Percentiles rank a stretch among this genome's conserved stretches.
Evolutionary conservation across 1,140 invertebrate species (phyloP).

Genomic region (Marisa cornuarietis): DNA sequence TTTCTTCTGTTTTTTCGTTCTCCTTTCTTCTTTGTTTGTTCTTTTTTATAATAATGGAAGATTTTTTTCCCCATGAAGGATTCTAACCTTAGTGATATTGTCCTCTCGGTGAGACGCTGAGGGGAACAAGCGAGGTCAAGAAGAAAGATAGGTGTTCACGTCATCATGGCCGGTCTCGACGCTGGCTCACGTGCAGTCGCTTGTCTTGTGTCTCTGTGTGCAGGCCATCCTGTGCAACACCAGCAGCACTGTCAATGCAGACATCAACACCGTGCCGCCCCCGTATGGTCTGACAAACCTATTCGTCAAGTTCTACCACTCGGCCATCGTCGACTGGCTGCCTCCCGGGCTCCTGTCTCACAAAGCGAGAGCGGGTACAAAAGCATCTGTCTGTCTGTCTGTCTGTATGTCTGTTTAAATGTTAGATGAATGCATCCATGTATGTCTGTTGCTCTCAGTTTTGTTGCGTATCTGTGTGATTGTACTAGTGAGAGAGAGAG

Average conservation of each 20-base stretch:
- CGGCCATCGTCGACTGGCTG: slow-evolving; percentile 22
- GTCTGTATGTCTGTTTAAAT: slow-evolving; percentile 6
- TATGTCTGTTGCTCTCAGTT: not conserved
- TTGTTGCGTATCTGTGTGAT: no score
- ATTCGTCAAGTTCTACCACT: slow-evolving; percentile 26
- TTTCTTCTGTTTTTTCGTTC: no score
- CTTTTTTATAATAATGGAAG: no score
- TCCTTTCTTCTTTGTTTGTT: no score
- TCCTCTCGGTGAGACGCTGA: no score
- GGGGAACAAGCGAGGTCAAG: no score
- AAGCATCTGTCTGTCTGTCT: not conserved
- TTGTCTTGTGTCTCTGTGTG: not conserved
- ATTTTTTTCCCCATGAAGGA: no score
- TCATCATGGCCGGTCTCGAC: no score
- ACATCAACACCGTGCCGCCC: slow-evolving; percentile 29
- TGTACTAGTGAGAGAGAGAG: no score
- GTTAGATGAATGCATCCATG: not conserved
- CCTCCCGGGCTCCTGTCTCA: slow-evolving; percentile 3
- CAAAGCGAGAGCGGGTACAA: not conserved
- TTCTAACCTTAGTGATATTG: no score
- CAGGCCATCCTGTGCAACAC: slow-evolving; percentile 42
- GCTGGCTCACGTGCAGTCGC: no score
- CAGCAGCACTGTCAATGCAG: slow-evolving; percentile 28
- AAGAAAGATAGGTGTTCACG: no score
- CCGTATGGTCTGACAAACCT: slow-evolving; percentile 41